Base-by-base conservation (phyloP, 2,797 vertebrate species). In the Amblyopsis hoosieri region DNA sequence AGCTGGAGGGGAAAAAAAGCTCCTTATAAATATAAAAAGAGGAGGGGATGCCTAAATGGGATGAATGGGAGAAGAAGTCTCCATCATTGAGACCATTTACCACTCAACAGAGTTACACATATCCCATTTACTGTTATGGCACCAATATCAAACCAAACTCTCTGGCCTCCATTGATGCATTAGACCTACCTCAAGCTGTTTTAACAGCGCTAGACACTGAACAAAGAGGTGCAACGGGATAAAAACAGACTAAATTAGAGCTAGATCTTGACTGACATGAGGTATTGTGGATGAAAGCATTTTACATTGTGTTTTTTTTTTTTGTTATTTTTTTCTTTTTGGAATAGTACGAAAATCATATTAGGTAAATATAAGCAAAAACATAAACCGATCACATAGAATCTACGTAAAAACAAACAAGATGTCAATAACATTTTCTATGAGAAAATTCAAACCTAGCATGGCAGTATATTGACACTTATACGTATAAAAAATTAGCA, bases 351-450 rank as follows among this genome's bases (percentile, higher is more conserved):
- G 94, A 95, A 78, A 95, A 93, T 96, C 93, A 95, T 94, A 93
- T 92, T 87, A 80, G 76, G 74, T 62, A 64, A 78, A 84, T 56
- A 64, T 61, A 71, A 62, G 61, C 66, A 66, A 47, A 63, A 46
- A 48, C 53, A 15, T 94, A 94, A 95, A 92, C 62, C 87, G 90
- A 95, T 94, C 94, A 97, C 93, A 94, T 91, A 89, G 80, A 94
- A 81, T 85, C 87, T 86, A 89, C 74, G 92, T 89, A 91, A 90
- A 92, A 92, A 82, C 85, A 93, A 93, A 92, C 91, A 90, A 81
- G 93, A 94, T 94, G 95, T 95, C 93, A 93, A 95, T 93, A 94
- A 93, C 94, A 94, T 94, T 96, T 95, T 95, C 95, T 98, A 96
- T 93, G 92, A 96, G 95, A 96, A 96, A 95, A 96, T 95, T 94